phyloP scores from a whole-genome alignment of 2,888 invertebrate genomes.

The Lasioglossum calceatum region DNA sequence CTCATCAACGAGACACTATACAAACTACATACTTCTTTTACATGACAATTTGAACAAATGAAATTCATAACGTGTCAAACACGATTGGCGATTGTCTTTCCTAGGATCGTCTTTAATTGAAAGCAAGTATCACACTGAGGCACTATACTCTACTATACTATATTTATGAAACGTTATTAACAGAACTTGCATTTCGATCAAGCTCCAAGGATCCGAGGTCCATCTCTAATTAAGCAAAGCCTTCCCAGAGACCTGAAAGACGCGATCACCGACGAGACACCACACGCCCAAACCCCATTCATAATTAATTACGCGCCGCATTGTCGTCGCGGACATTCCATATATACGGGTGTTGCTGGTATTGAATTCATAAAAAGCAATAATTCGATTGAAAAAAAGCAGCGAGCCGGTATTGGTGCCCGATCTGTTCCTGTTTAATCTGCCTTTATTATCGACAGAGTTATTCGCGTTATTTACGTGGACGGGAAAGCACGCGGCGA shows the following conservation, averaged over 20 bases:
- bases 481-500: constrained; percentile 32
- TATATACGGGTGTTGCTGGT: constrained; percentile 3
- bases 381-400: constrained; percentile 50
- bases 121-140: background rate
- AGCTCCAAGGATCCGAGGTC: background rate
- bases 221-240: background rate
- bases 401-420: constrained; percentile 39
- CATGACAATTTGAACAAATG: background rate
- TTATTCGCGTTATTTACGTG: constrained; percentile 61
- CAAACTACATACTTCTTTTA: background rate
- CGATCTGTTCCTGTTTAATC: constrained; percentile 49
- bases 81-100: no score
- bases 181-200: background rate
- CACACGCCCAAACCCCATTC: background rate
- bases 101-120: background rate
- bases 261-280: background rate
- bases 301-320: background rate
- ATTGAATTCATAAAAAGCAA: constrained; percentile 40
- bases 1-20: background rate
- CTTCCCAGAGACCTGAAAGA: background rate
- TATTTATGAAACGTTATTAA: background rate
- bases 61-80: background rate
- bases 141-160: background rate
- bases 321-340: constrained; percentile 15
- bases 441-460: constrained; percentile 61